Conservation (phyloP, 2,888 invertebrate species). For the Tinea pellionella region DNA sequence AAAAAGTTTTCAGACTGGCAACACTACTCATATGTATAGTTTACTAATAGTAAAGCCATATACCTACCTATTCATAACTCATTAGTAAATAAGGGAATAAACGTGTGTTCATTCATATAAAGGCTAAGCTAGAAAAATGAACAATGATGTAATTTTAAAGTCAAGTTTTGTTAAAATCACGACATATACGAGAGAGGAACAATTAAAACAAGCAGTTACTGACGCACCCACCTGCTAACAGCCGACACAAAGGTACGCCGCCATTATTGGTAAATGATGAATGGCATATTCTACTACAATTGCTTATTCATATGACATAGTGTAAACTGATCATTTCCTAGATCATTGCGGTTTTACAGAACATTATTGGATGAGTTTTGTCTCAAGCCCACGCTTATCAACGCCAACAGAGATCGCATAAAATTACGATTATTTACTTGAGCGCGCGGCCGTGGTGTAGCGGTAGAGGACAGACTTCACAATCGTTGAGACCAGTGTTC, state of each 20-base stretch:
- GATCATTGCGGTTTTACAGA: neutral
- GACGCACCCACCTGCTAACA: slow-evolving; percentile 40
- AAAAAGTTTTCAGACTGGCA: too few relatives aligned
- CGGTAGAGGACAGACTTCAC: too few relatives aligned
- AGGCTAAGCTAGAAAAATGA: too few relatives aligned
- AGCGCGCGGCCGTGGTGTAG: too few relatives aligned
- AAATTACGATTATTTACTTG: neutral
- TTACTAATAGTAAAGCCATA: too few relatives aligned
- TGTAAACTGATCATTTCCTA: neutral
- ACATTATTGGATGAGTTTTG: neutral
- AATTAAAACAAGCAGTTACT: slow-evolving; percentile 4
- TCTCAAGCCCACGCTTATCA: neutral
- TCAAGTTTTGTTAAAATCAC: too few relatives aligned
- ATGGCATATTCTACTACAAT: slow-evolving; percentile 33
- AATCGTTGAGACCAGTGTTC: too few relatives aligned
- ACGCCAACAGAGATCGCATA: neutral
- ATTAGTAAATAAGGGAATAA: too few relatives aligned
- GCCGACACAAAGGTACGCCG: slow-evolving; percentile 39
- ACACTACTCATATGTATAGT: too few relatives aligned
- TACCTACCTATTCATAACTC: too few relatives aligned
- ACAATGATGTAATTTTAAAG: too few relatives aligned
- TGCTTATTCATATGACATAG: neutral
- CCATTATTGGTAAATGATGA: slow-evolving; percentile 55
- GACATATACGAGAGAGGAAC: neutral
- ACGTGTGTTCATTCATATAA: too few relatives aligned